These are phyloP conservation scores for Drosophila mimica DNA, from an alignment of 2,888 invertebrate species.

Conservation along the genomic window DNA sequence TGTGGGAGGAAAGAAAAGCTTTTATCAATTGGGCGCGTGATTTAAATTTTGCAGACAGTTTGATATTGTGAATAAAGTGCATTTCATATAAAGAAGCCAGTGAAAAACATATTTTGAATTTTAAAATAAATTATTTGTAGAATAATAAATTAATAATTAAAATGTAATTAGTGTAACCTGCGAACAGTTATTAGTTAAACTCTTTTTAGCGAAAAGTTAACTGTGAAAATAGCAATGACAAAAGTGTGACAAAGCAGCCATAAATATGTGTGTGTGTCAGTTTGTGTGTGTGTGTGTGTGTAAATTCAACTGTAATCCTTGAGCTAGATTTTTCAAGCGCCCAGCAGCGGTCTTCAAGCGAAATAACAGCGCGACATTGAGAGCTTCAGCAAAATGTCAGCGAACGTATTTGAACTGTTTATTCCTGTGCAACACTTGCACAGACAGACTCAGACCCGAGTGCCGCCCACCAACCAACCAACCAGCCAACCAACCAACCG, in stretches of 20 bases:
- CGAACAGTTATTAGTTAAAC: constrained; percentile 5
- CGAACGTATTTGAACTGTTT: constrained; percentile 75
- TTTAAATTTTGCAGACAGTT: constrained; percentile 9
- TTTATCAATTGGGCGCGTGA: neutral
- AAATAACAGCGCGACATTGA: constrained; percentile 61
- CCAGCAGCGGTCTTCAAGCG: constrained; percentile 23
- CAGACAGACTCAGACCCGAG: constrained; percentile 40
- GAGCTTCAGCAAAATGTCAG: constrained; percentile 71
- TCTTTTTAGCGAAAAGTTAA: constrained; percentile 54
- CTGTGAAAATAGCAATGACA: constrained; percentile 77
- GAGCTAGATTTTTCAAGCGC: constrained; percentile 54
- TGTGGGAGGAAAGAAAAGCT: constrained; percentile 7
- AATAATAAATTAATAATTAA: neutral
- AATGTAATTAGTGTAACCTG: neutral
- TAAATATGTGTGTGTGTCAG: constrained; percentile 20
- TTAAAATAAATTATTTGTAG: neutral
- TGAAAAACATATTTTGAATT: neutral
- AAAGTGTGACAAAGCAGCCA: constrained; percentile 36
- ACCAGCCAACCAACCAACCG: constrained; percentile 10
- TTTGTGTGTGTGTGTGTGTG: constrained; percentile 5
- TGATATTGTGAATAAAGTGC: neutral
- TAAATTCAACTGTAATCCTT: constrained; percentile 52
- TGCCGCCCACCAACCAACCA: constrained; percentile 49
- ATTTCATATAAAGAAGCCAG: neutral
- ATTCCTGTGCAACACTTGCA: constrained; percentile 38